Base-by-base conservation (phyloP, 2,797 vertebrate species). In the Tokudaia muenninki region DNA sequence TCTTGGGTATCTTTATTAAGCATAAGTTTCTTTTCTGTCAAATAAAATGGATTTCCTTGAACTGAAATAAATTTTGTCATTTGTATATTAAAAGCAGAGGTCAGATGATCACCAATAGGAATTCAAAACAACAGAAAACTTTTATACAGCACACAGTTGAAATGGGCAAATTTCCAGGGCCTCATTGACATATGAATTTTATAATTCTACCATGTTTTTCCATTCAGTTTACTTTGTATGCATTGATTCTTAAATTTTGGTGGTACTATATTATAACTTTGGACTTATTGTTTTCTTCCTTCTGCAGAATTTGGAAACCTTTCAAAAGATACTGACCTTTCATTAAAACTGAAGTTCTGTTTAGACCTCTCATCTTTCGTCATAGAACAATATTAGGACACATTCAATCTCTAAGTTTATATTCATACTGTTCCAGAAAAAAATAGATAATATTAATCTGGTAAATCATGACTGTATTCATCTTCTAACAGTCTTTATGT, bases 361-460 rank as follows among this genome's bases (percentile, higher is more conserved):
- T 92, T 92, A 91, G 21, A 11, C 12, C 41, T 89, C 96, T 87
- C 57, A 50, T 88, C 50, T 89, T 95, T 67, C 50, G 91, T 1
- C 78, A 11, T 57, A 59, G 67, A 92, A 70, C 34, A 93, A 79
- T 90, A 93, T 87, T 59, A 95, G 80, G 79, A 72, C 75, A 94
- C 74, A 50, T 31, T 13, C 65, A 17, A 44, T 55, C n/a, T 61
- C 59, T 87, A 37, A 37, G 44, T 77, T 95, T 86, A 55, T 70
- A 92, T 26, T 91, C 24, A 83, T 10, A 13, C 72, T 91, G 24
- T 50, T 90, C 77, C 24, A 79, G 3, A 80, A 34, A 79, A 31
- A 95, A 37, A 91, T 34, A 84, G 50, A 24, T 89, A 90, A 87
- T n/a, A 70, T 87, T 61, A 94, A 92, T 93, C 34, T 8, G 29